Evolutionary conservation across 2,888 invertebrate species (phyloP).

Genomic region (Tortrix viridana): DNA sequence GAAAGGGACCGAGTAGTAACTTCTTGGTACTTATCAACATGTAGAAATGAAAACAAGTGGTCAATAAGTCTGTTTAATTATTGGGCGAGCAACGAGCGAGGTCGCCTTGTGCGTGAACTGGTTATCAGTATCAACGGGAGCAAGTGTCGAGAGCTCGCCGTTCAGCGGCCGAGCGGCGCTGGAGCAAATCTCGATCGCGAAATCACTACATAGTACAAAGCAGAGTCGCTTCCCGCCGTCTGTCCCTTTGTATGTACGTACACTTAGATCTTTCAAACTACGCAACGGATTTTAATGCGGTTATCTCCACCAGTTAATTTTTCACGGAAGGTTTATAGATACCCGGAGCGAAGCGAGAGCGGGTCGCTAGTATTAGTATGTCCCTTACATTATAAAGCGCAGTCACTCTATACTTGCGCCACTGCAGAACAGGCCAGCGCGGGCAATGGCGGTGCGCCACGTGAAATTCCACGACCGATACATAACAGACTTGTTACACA

Average conservation of each 20-base stretch:
- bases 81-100: constrained; percentile 72
- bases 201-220: constrained; percentile 11
- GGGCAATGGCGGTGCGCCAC: constrained; percentile 49
- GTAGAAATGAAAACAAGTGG: constrained; percentile 74
- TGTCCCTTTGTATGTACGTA: no score
- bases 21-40: constrained; percentile 55
- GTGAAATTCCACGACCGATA: constrained; percentile 37
- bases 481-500: constrained; percentile 29
- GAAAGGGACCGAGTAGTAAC: constrained; percentile 55
- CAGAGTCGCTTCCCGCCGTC: no score
- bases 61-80: constrained; percentile 78
- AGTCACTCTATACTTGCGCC: constrained; percentile 49
- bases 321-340: no score
- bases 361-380: no score
- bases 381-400: constrained; percentile 24
- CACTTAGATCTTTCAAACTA: no score
- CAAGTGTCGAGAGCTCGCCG: constrained; percentile 57
- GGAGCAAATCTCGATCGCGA: constrained; percentile 4
- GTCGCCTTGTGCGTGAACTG: constrained; percentile 77
- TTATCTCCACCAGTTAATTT: no score
- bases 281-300: no score
- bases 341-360: no score
- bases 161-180: constrained; percentile 8
- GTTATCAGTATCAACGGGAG: constrained; percentile 66
- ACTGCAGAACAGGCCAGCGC: constrained; percentile 44